Evolutionary conservation across 2,797 vertebrate species (phyloP).

Genomic region (Calcarius lapponicus): DNA sequence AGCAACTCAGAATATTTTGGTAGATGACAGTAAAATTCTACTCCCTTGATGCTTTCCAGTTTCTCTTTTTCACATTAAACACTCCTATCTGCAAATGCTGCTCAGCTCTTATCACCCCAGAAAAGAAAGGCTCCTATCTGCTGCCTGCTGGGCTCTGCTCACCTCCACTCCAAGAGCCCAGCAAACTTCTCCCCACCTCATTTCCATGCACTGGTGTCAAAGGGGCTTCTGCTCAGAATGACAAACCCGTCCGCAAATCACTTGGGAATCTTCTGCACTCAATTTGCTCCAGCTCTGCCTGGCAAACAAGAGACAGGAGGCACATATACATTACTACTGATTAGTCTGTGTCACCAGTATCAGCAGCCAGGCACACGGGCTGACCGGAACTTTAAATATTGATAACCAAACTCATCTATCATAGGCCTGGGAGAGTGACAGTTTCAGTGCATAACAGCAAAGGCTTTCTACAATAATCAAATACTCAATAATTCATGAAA

Average conservation of each 20-base stretch:
- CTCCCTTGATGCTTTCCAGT: neutral
- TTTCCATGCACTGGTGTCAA: conserved; percentile 23
- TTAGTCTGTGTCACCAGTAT: conserved; percentile 61
- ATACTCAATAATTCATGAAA: conserved; percentile 83
- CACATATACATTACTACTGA: conserved; percentile 60
- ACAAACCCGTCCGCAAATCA: conserved; percentile 50
- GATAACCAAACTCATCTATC: conserved; percentile 78
- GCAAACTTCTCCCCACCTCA: conserved; percentile 3
- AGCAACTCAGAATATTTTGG: neutral
- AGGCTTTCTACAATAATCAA: conserved; percentile 80
- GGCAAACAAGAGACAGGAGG: conserved; percentile 27
- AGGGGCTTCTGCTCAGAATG: conserved; percentile 43
- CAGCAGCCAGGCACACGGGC: conserved; percentile 38
- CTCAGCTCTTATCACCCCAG: neutral
- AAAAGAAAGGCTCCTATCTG: neutral
- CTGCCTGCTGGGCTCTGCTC: neutral
- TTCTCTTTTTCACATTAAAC: neutral
- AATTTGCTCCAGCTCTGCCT: conserved; percentile 17
- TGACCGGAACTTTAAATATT: conserved; percentile 80
- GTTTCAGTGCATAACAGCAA: conserved; percentile 73
- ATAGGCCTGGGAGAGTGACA: conserved; percentile 71
- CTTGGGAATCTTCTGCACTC: conserved; percentile 32
- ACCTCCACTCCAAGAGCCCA: neutral
- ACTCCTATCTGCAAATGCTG: neutral
- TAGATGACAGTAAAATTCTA: neutral